Evolutionary conservation across 92 coral and sea anemone species (phyloP), one percentile per base, ranked within the genome.

Genomic region (Umimayanthus chanpuru): DNA sequence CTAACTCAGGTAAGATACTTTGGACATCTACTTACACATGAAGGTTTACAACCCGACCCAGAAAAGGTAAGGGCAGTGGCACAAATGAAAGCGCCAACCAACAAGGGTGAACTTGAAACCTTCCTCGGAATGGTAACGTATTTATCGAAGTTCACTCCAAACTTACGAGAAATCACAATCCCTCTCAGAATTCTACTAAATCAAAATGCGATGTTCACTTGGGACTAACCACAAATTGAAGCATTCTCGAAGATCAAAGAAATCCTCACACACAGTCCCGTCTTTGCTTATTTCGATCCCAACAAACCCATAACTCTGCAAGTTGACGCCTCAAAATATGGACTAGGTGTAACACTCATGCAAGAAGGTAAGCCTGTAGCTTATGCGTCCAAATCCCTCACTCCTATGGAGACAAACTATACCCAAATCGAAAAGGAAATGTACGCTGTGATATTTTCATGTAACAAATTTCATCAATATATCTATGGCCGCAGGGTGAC

Each of bases 401-500:
- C 80, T 23, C 80, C 88, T 23, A 70, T 40, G 2, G 55, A 85
- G 43, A 39, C 7, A 18, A 85, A 47, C 14, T 85, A 85, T 11
- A 23, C 78, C 9, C 80, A 83, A 68, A 68, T 85, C 21, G 88
- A 72, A 44, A 85, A 85, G n/a, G 80, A 85, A n/a, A 70, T 29
- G 64, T 40, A 56, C 8, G 56, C 56, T 49, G 65, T 56, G 11
- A 16, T 20, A 7, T 56, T 56, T 56, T 23, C 23, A 12, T 56
- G 23, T 18, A 56, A 56, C 14, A 56, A 14, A 56, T 56, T 56
- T 9, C 65, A 56, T 0, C 65, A 78, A 32, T 40, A 78, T n/a
- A 40, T 78, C 15, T 32, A 29, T 9, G 82, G 25, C 6, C 36
- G 66, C 18, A 28, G 41, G 70, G 85, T 80, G 15, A 66, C 41